Evolutionary conservation across 2,113 vertebrate species (phyloP).

Genomic region (Sakesphorus luctuosus): DNA sequence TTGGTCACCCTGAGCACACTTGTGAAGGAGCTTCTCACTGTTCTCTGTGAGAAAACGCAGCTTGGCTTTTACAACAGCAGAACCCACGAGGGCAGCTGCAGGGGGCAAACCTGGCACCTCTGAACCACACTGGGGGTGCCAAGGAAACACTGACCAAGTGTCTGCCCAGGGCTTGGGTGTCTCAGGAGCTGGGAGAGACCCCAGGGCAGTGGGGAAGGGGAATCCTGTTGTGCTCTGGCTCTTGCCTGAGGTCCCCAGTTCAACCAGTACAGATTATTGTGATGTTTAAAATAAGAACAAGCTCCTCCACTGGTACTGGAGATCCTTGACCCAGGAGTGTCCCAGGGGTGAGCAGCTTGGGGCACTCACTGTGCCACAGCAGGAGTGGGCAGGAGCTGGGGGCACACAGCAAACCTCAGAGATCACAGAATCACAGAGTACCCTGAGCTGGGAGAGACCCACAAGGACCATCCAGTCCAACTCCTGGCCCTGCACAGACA

Average conservation of each 20-base stretch:
- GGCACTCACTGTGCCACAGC: neutral
- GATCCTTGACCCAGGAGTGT: neutral
- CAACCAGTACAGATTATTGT: neutral
- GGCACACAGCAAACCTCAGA: neutral
- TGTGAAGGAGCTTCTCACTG: rapidly evolving
- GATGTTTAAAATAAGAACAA: neutral
- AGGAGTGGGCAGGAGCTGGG: neutral
- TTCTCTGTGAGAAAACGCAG: neutral
- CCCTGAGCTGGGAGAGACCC: neutral
- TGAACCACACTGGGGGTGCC: neutral
- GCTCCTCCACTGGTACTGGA: neutral
- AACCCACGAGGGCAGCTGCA: neutral
- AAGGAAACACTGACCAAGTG: rapidly evolving
- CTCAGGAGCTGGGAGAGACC: neutral
- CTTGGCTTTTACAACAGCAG: neutral
- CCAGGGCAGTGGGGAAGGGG: neutral
- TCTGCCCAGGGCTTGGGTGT: neutral
- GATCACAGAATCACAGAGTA: neutral
- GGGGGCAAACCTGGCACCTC: neutral
- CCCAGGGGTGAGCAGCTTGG: neutral
- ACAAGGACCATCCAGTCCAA: rapidly evolving
- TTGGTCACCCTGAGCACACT: neutral
- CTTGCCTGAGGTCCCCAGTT: neutral
- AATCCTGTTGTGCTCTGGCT: neutral
- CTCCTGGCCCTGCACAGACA: neutral